These are phyloP conservation scores for Potamarius usumacintae DNA, from an alignment of 2,113 vertebrate species.

Conservation along the genomic window DNA sequence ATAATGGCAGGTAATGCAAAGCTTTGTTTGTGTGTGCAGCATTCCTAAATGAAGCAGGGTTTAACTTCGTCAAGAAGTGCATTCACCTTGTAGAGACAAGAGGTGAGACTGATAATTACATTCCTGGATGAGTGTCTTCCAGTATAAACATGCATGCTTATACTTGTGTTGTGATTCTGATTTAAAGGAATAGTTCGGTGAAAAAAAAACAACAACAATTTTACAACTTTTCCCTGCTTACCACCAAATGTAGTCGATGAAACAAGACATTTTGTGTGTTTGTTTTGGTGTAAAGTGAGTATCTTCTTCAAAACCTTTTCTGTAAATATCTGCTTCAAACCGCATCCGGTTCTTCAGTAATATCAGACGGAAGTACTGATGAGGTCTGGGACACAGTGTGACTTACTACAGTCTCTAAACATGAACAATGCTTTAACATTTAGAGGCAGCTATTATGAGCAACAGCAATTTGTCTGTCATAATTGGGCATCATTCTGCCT, in stretches of 20 bases:
- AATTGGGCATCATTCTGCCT: background rate
- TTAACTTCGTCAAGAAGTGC: slow-evolving; percentile 92
- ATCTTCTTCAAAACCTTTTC: background rate
- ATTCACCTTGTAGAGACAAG: slow-evolving; percentile 89
- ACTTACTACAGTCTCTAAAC: background rate
- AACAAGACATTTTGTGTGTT: background rate
- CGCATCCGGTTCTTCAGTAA: background rate
- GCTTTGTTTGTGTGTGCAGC: slow-evolving; percentile 73
- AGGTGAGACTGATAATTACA: slow-evolving; percentile 68
- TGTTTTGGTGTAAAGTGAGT: background rate
- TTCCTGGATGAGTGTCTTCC: slow-evolving; percentile 3
- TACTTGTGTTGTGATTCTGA: background rate
- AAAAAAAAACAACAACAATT: background rate
- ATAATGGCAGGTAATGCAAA: background rate
- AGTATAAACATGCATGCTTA: background rate
- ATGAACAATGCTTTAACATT: background rate
- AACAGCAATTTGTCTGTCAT: background rate
- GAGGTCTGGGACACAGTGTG: background rate
- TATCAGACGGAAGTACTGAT: background rate
- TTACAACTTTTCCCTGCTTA: background rate
- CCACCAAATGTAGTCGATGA: background rate
- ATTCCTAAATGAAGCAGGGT: slow-evolving; percentile 92
- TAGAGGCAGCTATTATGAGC: background rate
- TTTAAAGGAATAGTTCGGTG: background rate
- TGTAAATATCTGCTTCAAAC: background rate